Conservation (phyloP, 1,140 invertebrate genomes). For the Drosophila navojoa region DNA sequence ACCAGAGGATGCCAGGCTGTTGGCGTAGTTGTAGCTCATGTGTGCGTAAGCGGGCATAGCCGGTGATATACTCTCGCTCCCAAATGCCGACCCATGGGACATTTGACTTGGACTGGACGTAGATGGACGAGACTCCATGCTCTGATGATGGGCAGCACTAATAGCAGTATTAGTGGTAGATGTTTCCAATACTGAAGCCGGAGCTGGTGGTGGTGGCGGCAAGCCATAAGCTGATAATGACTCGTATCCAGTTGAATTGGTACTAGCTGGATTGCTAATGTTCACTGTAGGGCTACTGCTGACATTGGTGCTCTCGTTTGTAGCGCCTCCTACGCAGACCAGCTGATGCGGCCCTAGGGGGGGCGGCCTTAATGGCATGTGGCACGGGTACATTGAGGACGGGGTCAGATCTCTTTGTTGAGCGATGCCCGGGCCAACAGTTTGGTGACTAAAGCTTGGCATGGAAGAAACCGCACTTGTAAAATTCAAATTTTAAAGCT, state of each 20-base stretch:
- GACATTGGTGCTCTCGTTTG: constrained; percentile 1
- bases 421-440: constrained; percentile 65
- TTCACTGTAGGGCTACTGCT: constrained; percentile 19
- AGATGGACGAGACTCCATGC: constrained; percentile 43
- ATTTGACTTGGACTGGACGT: constrained; percentile 50
- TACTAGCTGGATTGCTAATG: constrained; percentile 9
- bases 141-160: constrained; percentile 28
- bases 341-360: constrained; percentile 53
- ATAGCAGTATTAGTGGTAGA: neutral
- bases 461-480: constrained; percentile 67
- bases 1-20: constrained; percentile 35
- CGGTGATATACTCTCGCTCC: constrained; percentile 41
- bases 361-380: constrained; percentile 69
- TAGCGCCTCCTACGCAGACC: constrained; percentile 13
- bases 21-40: constrained; percentile 73
- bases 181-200: constrained; percentile 14
- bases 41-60: constrained; percentile 61
- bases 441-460: constrained; percentile 68
- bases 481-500: neutral
- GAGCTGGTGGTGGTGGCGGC: constrained; percentile 32
- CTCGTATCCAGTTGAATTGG: constrained; percentile 53
- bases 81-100: constrained; percentile 40
- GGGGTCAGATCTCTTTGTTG: constrained; percentile 78
- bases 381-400: constrained; percentile 79
- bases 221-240: constrained; percentile 55